Base-by-base conservation (phyloP, 2,888 invertebrate genomes). In the Pristionchus fissidentatus region DNA sequence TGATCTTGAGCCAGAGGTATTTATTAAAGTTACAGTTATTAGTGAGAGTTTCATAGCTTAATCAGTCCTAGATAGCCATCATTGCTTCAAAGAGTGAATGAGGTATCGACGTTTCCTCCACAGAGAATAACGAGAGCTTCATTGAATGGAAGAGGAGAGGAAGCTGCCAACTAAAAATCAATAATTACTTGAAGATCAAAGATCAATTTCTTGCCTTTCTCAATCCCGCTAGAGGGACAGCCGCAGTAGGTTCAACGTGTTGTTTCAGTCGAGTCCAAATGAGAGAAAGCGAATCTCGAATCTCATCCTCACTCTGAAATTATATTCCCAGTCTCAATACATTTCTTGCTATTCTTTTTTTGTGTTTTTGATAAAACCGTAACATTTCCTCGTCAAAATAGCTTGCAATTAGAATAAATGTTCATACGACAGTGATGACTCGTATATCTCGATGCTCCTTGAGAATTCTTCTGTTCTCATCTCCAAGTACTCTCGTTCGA, bases 261-360 rank as follows among this genome's bases (percentile, higher is more conserved):
- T 89, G 89, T 86, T 94, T 94, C 90, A 93, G 89, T 87, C 93
- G 89, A 84, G 93, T 92, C 90, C 92, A 93, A 32, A 91, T 88
- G 84, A 93, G 91, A 86, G 92, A 93, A 92, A 93, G 92, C 26
- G 93, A 93, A 52, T 91, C 88, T 3, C 93, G 90, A 84, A 93
- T 93, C 84, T 93, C 92, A 0, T 92, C 90, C 88, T 94, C 93
- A 35, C 77, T 92, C 93, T 93, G 88, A 83, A 62, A 35, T 60
- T 35, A 66, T 32, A 32, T 22, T n/a, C 3, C 10, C 57, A 22
- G 10, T 55, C 22, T 22, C 55, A n/a, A 1, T 7, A 55, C 7
- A 55, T 7, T 19, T 55, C 22, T n/a, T n/a, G n/a, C n/a, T n/a
- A n/a, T n/a, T n/a, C n/a, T n/a, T n/a, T n/a, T n/a, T n/a, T n/a